Evolutionary conservation across 1,140 invertebrate genomes (phyloP).

Genomic region (Caenorhabditis briggsae): DNA sequence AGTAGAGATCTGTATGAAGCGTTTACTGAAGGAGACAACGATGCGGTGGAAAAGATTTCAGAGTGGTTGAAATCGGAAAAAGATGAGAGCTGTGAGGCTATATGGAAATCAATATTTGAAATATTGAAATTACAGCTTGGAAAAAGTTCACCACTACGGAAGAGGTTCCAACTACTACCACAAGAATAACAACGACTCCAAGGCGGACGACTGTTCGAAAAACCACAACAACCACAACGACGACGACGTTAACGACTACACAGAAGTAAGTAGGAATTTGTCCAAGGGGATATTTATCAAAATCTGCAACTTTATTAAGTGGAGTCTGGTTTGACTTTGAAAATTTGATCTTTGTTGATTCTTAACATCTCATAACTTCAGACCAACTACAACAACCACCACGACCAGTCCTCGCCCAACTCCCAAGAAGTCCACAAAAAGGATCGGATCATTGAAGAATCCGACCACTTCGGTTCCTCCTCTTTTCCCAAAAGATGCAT

Average conservation of each 20-base stretch:
- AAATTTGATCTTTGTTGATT: neutral
- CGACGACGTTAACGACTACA: constrained; percentile 36
- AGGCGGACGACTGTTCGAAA: constrained; percentile 13
- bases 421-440: neutral
- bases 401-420: neutral
- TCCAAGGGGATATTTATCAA: too few species aligned
- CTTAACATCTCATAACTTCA: neutral
- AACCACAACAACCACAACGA: neutral
- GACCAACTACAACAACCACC: neutral
- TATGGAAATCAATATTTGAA: neutral
- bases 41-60: constrained; percentile 11
- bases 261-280: neutral
- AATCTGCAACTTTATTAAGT: too few species aligned
- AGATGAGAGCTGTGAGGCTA: constrained; percentile 12
- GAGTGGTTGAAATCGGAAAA: constrained; percentile 37
- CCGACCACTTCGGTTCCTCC: neutral
- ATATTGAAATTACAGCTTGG: neutral
- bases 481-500: constrained; percentile 21
- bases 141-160: constrained; percentile 50
- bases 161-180: constrained; percentile 38
- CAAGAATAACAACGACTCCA: constrained; percentile 44
- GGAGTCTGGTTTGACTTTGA: neutral
- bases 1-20: constrained; percentile 58
- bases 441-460: neutral
- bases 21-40: constrained; percentile 38